phyloP scores from a whole-genome alignment of 2,888 invertebrate species.

The Meandrusa payeni region DNA sequence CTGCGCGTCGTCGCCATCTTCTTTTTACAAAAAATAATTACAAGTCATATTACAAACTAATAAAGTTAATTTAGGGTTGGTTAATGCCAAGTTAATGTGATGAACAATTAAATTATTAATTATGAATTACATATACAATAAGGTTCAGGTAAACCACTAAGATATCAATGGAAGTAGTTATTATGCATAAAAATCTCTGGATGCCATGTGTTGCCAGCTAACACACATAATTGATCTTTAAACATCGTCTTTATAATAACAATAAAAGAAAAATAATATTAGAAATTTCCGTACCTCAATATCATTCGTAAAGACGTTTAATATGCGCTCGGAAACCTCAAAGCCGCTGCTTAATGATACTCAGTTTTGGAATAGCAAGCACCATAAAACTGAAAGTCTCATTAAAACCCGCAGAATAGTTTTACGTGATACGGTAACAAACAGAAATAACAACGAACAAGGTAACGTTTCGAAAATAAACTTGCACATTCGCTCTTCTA shows the following conservation, averaged over 20 bases:
- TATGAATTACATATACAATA: too few species aligned
- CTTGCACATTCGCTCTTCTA: neutral
- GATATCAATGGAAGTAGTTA: too few species aligned
- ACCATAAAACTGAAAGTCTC: constrained; percentile 17
- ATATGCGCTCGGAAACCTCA: constrained; percentile 10
- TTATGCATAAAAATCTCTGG: too few species aligned
- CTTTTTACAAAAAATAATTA: too few species aligned
- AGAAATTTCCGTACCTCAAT: neutral
- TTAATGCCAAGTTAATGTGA: too few species aligned
- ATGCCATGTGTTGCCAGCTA: too few species aligned
- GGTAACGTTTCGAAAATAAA: constrained; percentile 13
- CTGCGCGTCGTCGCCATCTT: too few species aligned
- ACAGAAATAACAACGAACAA: constrained; percentile 18
- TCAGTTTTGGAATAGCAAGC: constrained; percentile 10
- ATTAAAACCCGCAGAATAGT: constrained; percentile 18
- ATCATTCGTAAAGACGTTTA: constrained; percentile 10
- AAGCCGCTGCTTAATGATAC: constrained; percentile 13
- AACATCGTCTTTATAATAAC: neutral
- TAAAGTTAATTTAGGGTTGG: too few species aligned
- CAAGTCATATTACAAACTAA: too few species aligned
- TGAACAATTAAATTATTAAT: too few species aligned
- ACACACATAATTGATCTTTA: neutral
- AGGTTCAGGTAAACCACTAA: too few species aligned
- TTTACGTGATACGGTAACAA: constrained; percentile 16
- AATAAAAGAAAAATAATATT: constrained; percentile 1